A percentile compares a stretch with the other conserved stretches of the same genome.
phyloP scores from a whole-genome alignment of 2,797 vertebrate genomes.

The Hippoglossus hippoglossus region DNA sequence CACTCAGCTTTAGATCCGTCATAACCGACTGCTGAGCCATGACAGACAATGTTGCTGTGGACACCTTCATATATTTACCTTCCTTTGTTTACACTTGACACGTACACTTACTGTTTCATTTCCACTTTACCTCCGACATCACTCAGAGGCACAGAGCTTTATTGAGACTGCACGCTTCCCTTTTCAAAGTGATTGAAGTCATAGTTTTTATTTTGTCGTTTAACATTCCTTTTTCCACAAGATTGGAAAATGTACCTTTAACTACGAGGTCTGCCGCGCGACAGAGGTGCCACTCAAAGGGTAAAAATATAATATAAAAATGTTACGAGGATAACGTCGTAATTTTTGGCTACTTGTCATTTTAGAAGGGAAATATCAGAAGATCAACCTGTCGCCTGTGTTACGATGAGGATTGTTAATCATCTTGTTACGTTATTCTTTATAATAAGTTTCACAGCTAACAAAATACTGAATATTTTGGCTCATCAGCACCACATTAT shows the following conservation, averaged over 20 bases:
- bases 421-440: no score
- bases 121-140: slow-evolving; percentile 44
- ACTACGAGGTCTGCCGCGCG: no score
- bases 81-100: slow-evolving; percentile 61
- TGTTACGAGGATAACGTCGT: no score
- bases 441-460: no score
- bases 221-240: slow-evolving; percentile 31
- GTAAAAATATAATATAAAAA: no score
- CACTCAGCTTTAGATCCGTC: slow-evolving; percentile 57
- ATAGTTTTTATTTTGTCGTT: slow-evolving; percentile 1
- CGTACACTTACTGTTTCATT: slow-evolving; percentile 54
- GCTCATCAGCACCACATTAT: no score
- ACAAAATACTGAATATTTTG: no score
- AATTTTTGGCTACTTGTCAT: no score
- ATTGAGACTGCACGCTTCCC: slow-evolving; percentile 5
- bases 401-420: no score
- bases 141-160: slow-evolving; percentile 27
- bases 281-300: no score
- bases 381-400: no score
- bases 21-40: slow-evolving; percentile 46
- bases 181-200: slow-evolving; percentile 22
- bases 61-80: slow-evolving; percentile 62
- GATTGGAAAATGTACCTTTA: slow-evolving; percentile 21
- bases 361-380: no score
- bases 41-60: slow-evolving; percentile 55